A percentile compares a stretch with the other conserved stretches of the same genome.
phyloP scores from a whole-genome alignment of 2,888 invertebrate species.

The Mayetiola destructor region DNA sequence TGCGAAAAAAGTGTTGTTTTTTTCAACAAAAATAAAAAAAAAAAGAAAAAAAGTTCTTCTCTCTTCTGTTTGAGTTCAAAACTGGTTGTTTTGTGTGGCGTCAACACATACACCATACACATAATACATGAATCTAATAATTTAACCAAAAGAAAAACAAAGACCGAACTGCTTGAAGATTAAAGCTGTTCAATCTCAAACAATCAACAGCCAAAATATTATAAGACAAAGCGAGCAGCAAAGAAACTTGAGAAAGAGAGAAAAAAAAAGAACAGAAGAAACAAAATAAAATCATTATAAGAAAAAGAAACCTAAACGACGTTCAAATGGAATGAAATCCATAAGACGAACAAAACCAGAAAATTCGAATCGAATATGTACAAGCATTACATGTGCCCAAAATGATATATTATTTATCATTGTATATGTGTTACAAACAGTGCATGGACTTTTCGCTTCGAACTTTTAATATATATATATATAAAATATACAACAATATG shows the following conservation, averaged over 20 bases:
- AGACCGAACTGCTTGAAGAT: too few relatives aligned
- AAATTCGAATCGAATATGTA: neutral
- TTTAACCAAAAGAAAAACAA: neutral
- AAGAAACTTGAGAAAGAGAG: neutral
- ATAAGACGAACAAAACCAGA: neutral
- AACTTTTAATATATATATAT: neutral
- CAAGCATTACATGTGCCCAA: conserved; percentile 8
- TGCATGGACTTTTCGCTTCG: neutral
- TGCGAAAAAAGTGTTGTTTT: too few relatives aligned
- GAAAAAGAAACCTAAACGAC: neutral
- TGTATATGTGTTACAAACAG: neutral
- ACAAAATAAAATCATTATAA: neutral
- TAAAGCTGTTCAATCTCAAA: neutral
- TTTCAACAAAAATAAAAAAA: too few relatives aligned
- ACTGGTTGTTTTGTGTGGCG: conserved; percentile 11
- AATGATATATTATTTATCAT: too few relatives aligned
- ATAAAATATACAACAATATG: too few relatives aligned
- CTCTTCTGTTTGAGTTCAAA: conserved; percentile 6
- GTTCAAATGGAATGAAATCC: neutral
- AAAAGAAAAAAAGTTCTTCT: too few relatives aligned
- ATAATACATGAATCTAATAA: neutral
- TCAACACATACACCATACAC: neutral
- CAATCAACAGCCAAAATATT: neutral
- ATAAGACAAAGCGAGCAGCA: neutral
- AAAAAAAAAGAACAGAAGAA: neutral